Conservation (phyloP, 2,888 invertebrate genomes). For the Chrysopilus asiliformis region DNA sequence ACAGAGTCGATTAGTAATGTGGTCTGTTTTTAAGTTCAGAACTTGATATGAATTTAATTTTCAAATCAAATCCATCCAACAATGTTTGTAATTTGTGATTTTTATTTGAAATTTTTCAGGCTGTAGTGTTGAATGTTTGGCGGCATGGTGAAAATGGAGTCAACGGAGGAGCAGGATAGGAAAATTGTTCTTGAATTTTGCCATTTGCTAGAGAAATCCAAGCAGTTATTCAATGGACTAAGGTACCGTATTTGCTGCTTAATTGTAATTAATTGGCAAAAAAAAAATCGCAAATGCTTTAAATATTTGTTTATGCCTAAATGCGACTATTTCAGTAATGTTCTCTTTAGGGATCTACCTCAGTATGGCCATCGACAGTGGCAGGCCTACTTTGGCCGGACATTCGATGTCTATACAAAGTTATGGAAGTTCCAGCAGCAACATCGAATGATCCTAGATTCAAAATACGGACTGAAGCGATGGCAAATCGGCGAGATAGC, state of each 20-base stretch:
- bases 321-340: slow-evolving; percentile 2
- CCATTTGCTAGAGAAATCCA: slow-evolving; percentile 90
- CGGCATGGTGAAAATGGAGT: slow-evolving; percentile 61
- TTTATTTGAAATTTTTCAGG: slow-evolving; percentile 4
- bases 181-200: slow-evolving; percentile 93
- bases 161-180: slow-evolving; percentile 74
- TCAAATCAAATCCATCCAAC: too few relatives aligned
- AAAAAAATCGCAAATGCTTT: too few relatives aligned
- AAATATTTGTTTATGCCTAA: too few relatives aligned
- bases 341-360: slow-evolving; percentile 71
- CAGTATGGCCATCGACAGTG: slow-evolving; percentile 96
- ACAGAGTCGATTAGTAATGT: too few relatives aligned
- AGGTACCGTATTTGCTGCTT: slow-evolving; percentile 41
- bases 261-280: slow-evolving; percentile 1
- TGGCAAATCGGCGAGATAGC: slow-evolving; percentile 99
- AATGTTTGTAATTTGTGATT: background rate
- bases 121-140: slow-evolving; percentile 14
- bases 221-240: slow-evolving; percentile 91
- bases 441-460: slow-evolving; percentile 79
- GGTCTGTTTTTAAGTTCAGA: too few relatives aligned
- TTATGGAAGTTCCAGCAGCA: slow-evolving; percentile 98
- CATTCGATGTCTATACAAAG: slow-evolving; percentile 94
- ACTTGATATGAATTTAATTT: too few relatives aligned
- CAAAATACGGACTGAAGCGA: slow-evolving; percentile 85
- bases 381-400: slow-evolving; percentile 93